phyloP scores from a whole-genome alignment of 2,888 invertebrate genomes.

The Meiosimyza decipiens region DNA sequence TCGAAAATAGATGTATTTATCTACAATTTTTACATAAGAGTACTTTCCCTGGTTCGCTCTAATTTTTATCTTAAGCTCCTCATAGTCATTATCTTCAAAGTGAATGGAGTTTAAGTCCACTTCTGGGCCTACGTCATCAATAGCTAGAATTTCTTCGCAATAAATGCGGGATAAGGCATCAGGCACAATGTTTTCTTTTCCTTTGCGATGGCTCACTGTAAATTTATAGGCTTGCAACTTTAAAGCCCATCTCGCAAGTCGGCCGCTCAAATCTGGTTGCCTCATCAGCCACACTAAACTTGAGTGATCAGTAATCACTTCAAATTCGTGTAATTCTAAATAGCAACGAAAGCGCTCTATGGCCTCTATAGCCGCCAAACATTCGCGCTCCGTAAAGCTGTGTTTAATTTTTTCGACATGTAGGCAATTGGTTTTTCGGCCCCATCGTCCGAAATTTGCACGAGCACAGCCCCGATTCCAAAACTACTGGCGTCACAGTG shows the following conservation, averaged over 20 bases:
- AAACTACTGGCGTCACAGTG: background rate
- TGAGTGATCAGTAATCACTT: slow-evolving; percentile 9
- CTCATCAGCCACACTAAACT: slow-evolving; percentile 44
- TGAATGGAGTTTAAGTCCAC: slow-evolving; percentile 10
- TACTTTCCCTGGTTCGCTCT: background rate
- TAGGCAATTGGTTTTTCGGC: slow-evolving; percentile 23
- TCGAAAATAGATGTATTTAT: background rate
- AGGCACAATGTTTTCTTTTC: slow-evolving; percentile 43
- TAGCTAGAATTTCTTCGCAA: background rate
- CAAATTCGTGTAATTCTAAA: slow-evolving; percentile 26
- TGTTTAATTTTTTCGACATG: slow-evolving; percentile 29
- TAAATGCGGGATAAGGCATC: slow-evolving; percentile 45
- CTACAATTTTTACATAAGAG: background rate
- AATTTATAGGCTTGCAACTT: slow-evolving; percentile 40
- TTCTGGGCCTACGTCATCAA: slow-evolving; percentile 13
- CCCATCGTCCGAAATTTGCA: slow-evolving; percentile 9
- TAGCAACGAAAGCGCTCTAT: slow-evolving; percentile 33
- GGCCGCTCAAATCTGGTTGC: slow-evolving; percentile 43
- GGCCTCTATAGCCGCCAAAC: slow-evolving; percentile 19
- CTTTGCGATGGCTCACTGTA: slow-evolving; percentile 44
- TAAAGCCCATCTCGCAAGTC: slow-evolving; percentile 30
- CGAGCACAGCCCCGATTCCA: slow-evolving; percentile 22
- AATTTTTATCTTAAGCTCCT: background rate
- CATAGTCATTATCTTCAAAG: background rate
- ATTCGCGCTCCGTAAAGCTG: slow-evolving; percentile 26